Conservation (phyloP, 2,113 vertebrate species). For the Carassius auratus region DNA sequence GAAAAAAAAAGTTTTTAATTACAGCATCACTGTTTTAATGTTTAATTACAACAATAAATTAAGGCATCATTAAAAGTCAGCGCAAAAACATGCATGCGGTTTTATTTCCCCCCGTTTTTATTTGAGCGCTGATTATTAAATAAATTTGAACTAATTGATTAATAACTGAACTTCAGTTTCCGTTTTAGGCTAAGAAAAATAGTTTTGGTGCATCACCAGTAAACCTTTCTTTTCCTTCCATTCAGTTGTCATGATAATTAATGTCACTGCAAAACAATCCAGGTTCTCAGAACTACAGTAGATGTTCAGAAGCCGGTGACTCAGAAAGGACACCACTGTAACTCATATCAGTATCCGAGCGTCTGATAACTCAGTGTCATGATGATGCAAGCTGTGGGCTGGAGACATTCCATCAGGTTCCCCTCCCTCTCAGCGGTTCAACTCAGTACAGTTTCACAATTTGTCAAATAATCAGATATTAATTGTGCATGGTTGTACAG, state of each 20-base stretch:
- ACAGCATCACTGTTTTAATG: no score
- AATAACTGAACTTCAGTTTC: neutral
- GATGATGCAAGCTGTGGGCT: neutral
- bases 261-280: neutral
- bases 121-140: neutral
- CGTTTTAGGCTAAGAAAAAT: neutral
- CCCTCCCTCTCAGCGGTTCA: neutral
- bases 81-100: no score
- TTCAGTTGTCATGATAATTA: neutral
- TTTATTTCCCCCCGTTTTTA: neutral
- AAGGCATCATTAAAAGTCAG: no score
- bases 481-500: neutral
- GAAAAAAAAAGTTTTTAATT: no score
- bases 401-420: neutral
- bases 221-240: neutral
- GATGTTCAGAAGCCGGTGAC: neutral
- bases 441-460: neutral
- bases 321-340: neutral
- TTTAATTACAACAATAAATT: no score
- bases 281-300: no score
- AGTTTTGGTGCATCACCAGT: neutral
- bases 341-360: neutral
- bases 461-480: neutral
- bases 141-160: neutral
- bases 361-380: neutral